phyloP scores from a whole-genome alignment of 2,888 invertebrate genomes.

The Dermolepida albohirtum region DNA sequence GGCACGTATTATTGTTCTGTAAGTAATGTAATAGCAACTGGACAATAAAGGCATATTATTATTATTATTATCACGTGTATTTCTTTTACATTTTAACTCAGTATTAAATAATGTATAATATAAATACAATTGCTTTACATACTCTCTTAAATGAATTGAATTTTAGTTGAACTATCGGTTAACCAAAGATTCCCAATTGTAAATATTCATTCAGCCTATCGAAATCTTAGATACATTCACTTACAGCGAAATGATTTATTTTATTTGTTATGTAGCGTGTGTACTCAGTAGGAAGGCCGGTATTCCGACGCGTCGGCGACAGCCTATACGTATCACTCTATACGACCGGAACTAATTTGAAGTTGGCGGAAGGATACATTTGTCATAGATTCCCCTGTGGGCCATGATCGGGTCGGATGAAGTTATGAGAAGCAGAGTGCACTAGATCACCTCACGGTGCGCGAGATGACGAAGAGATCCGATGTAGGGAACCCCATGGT shows the following conservation, averaged over 20 bases:
- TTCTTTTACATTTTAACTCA: too few species aligned
- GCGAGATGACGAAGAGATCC: conserved; percentile 54
- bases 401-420: conserved; percentile 68
- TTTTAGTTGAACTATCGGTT: too few species aligned
- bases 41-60: too few species aligned
- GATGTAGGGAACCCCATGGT: conserved; percentile 53
- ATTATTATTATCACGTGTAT: too few species aligned
- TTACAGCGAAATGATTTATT: conserved; percentile 57
- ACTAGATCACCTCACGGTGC: conserved; percentile 64
- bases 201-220: conserved; percentile 19
- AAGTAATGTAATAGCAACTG: too few species aligned
- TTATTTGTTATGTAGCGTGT: conserved; percentile 63
- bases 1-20: too few species aligned
- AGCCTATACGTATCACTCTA: conserved; percentile 54
- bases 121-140: too few species aligned
- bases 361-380: conserved; percentile 68
- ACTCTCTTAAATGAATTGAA: too few species aligned
- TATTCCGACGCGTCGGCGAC: conserved; percentile 44
- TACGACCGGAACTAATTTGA: conserved; percentile 67
- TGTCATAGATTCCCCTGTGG: conserved; percentile 66
- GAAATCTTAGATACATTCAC: conserved; percentile 46
- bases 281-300: conserved; percentile 56
- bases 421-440: conserved; percentile 67
- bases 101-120: too few species aligned
- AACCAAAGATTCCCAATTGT: not conserved